These are phyloP conservation scores for Arrhamphus sclerolepis DNA, from an alignment of 2,797 vertebrate genomes.

Conservation along the genomic window DNA sequence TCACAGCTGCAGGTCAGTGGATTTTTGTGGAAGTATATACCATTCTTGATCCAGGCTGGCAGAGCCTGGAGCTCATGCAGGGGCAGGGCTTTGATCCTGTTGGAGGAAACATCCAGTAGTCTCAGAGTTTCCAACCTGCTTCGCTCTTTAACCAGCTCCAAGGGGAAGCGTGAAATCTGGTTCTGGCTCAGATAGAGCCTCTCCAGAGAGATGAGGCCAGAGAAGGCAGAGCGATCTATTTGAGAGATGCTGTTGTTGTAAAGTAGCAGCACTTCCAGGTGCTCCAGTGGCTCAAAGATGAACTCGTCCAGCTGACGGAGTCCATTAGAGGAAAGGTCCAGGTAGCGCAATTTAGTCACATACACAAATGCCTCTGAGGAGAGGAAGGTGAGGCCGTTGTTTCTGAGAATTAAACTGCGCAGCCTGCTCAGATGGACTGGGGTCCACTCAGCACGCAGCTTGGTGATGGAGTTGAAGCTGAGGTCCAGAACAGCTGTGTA, in stretches of 20 bases:
- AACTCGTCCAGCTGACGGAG: constrained; percentile 87
- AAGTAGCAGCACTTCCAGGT: constrained; percentile 91
- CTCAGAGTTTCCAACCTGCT: constrained; percentile 81
- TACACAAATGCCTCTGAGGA: constrained; percentile 90
- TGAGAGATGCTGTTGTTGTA: constrained; percentile 90
- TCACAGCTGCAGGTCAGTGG: constrained; percentile 86
- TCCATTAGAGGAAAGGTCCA: constrained; percentile 92
- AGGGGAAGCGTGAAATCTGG: constrained; percentile 88
- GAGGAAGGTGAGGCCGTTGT: constrained; percentile 91
- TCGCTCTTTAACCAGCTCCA: constrained; percentile 90
- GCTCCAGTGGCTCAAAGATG: constrained; percentile 87
- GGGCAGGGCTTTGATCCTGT: constrained; percentile 86
- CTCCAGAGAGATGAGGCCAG: constrained; percentile 83
- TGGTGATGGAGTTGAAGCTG: constrained; percentile 89
- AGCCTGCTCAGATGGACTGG: constrained; percentile 78
- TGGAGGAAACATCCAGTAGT: constrained; percentile 91
- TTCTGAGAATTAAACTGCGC: constrained; percentile 86
- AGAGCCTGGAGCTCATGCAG: constrained; percentile 84
- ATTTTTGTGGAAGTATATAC: constrained; percentile 92
- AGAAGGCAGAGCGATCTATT: constrained; percentile 90
- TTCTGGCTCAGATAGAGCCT: constrained; percentile 95
- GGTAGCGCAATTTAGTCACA: constrained; percentile 85
- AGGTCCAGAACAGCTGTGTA: constrained; percentile 90
- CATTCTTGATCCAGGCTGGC: constrained; percentile 91
- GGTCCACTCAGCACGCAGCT: constrained; percentile 88